Conservation (phyloP, 2,113 vertebrate genomes). For the Corapipo altera region DNA sequence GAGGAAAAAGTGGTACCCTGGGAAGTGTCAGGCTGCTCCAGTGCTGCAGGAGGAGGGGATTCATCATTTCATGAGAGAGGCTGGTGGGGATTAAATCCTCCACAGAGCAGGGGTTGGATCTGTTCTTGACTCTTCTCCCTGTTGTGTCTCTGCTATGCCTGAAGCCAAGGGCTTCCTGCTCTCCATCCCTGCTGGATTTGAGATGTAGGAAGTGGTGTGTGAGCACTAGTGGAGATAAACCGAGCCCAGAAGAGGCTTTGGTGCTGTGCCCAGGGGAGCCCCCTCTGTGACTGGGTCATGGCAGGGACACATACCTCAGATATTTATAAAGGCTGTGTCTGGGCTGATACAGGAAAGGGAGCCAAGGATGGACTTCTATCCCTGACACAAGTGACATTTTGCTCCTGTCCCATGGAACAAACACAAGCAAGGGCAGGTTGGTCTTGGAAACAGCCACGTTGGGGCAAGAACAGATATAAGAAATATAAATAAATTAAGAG, state of each 20-base stretch:
- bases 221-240: background rate
- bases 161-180: background rate
- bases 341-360: background rate
- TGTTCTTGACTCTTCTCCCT: background rate
- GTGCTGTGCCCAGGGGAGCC: background rate
- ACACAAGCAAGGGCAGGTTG: background rate
- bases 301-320: background rate
- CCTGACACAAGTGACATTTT: background rate
- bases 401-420: background rate
- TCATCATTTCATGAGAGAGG: background rate
- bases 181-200: background rate
- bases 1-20: background rate
- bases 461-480: background rate
- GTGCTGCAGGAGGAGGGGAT: background rate
- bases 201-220: background rate
- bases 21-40: background rate
- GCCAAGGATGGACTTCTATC: background rate
- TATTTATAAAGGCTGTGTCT: background rate
- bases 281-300: background rate
- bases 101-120: fast-evolving
- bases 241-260: background rate
- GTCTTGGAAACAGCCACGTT: fast-evolving
- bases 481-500: background rate
- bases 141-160: fast-evolving
- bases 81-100: background rate